Conservation (phyloP, 2,888 invertebrate species). For the Temnothorax rugatulus region DNA sequence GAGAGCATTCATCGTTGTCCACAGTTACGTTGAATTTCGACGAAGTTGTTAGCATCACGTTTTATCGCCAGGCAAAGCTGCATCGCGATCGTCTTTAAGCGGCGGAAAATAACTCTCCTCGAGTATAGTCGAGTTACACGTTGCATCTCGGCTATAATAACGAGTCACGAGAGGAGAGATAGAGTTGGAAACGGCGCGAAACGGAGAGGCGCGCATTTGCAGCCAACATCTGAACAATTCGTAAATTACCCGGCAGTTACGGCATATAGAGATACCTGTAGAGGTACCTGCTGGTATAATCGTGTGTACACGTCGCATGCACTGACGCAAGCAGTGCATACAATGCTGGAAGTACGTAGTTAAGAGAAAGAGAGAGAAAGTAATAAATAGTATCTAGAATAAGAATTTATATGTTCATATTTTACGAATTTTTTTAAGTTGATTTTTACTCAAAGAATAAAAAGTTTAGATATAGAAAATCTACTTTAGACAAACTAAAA, state of each 20-base stretch:
- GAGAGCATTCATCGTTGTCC: neutral
- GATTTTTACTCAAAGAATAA: neutral
- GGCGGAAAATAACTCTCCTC: slow-evolving; percentile 71
- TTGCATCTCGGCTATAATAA: slow-evolving; percentile 70
- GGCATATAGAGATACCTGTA: slow-evolving; percentile 52
- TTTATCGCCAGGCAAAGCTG: slow-evolving; percentile 26
- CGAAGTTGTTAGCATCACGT: slow-evolving; percentile 37
- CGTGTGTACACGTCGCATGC: slow-evolving; percentile 21
- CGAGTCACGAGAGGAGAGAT: slow-evolving; percentile 60
- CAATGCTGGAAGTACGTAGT: slow-evolving; percentile 5
- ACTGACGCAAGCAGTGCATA: slow-evolving; percentile 20
- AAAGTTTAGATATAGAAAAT: neutral
- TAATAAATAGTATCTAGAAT: neutral
- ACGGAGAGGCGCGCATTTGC: slow-evolving; percentile 55
- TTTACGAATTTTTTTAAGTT: neutral
- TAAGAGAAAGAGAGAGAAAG: neutral
- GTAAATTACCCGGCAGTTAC: slow-evolving; percentile 75
- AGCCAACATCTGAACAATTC: slow-evolving; percentile 73
- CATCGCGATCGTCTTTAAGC: slow-evolving; percentile 64
- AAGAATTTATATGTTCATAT: neutral
- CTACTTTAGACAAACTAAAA: neutral
- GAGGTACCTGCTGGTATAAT: neutral
- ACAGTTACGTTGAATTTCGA: slow-evolving; percentile 22
- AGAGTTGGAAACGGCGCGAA: slow-evolving; percentile 37
- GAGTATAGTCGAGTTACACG: slow-evolving; percentile 65